Conservation (phyloP, 1,140 invertebrate genomes). For the Macrostomum lignano region DNA sequence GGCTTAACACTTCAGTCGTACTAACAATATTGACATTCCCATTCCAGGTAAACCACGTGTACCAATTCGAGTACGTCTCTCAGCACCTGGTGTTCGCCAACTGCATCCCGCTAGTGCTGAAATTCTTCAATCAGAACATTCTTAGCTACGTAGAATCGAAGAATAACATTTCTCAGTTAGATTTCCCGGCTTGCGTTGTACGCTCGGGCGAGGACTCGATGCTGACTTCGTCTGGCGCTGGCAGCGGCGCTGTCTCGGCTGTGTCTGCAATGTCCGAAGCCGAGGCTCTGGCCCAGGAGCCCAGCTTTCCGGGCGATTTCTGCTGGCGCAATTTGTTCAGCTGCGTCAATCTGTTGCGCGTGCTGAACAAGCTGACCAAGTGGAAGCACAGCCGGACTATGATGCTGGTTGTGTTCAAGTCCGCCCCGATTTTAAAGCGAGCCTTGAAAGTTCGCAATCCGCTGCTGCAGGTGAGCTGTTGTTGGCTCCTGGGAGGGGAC, state of each 20-base stretch:
- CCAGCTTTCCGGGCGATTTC: constrained; percentile 52
- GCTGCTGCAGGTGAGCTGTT: constrained; percentile 83
- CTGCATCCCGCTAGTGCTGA: constrained; percentile 84
- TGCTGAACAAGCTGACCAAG: constrained; percentile 92
- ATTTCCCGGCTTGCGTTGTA: neutral
- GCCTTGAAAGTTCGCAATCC: constrained; percentile 63
- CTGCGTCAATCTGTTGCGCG: constrained; percentile 77
- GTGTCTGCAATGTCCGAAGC: no score
- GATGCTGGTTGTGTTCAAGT: constrained; percentile 99
- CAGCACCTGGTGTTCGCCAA: constrained; percentile 97
- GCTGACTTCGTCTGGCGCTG: no score
- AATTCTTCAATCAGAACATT: constrained; percentile 97
- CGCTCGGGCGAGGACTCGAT: neutral
- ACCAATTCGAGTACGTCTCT: constrained; percentile 93
- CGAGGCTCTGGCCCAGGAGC: constrained; percentile 51
- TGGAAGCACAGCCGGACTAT: constrained; percentile 97
- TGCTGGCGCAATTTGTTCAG: constrained; percentile 95
- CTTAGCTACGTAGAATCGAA: constrained; percentile 72
- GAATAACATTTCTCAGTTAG: constrained; percentile 29
- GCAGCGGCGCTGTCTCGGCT: no score
- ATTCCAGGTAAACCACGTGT: constrained; percentile 95
- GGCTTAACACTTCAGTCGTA: no score
- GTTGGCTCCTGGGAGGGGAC: no score
- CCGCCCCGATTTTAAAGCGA: constrained; percentile 80
- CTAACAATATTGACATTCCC: no score